A percentile compares a stretch with the other conserved stretches of the same genome.
phyloP scores from a whole-genome alignment of 2,113 vertebrate species.

The Podarcis muralis region DNA sequence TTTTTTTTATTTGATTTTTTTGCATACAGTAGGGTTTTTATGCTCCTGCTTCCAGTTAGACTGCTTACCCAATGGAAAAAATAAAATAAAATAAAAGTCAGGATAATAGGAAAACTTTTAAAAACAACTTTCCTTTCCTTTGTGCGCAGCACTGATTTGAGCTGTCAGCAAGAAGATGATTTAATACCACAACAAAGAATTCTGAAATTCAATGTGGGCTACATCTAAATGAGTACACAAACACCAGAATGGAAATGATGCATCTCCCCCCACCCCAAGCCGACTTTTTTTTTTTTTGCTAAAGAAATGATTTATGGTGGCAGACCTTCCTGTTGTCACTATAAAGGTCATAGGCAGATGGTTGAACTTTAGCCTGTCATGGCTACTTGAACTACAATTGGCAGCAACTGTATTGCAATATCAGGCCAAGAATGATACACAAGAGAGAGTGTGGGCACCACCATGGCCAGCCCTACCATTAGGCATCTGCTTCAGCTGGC shows the following conservation, averaged over 20 bases:
- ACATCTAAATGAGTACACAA: not conserved
- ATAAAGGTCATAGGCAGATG: not conserved
- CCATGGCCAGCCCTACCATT: not conserved
- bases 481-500: not conserved
- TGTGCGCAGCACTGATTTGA: conserved; percentile 13
- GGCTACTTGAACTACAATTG: not conserved
- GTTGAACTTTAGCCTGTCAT: not conserved
- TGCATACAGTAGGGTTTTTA: not conserved
- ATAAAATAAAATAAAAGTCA: not conserved
- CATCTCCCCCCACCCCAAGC: not conserved
- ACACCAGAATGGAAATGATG: not conserved
- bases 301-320: not conserved
- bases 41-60: conserved; percentile 8
- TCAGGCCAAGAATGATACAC: not conserved
- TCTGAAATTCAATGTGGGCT: not conserved
- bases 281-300: not conserved
- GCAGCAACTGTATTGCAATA: not conserved
- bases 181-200: conserved; percentile 17
- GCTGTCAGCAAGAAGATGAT: conserved; percentile 19
- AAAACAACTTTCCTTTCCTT: conserved; percentile 16
- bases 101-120: conserved; percentile 9
- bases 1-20: not conserved
- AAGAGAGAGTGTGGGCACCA: not conserved
- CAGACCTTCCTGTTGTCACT: not conserved
- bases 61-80: conserved; percentile 1